Conservation (phyloP, 2,888 invertebrate genomes). For the Anticlea derivata region DNA sequence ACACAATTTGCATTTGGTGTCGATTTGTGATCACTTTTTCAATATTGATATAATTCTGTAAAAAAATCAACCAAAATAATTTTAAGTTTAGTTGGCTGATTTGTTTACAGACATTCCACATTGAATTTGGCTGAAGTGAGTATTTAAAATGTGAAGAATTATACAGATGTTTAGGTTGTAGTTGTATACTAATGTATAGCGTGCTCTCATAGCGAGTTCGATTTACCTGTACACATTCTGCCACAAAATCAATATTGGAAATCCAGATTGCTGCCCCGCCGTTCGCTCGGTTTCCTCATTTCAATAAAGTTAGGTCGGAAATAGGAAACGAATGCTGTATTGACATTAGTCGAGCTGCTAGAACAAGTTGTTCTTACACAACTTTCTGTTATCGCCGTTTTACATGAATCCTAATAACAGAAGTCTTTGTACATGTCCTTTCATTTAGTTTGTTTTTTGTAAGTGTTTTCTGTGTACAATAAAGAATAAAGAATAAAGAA, state of each 20-base stretch:
- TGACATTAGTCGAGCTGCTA: conserved; percentile 6
- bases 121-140: background rate
- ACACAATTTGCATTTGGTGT: no score
- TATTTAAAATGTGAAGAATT: background rate
- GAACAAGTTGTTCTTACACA: background rate
- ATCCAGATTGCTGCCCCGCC: conserved; percentile 39
- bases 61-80: no score
- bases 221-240: conserved; percentile 13
- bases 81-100: no score
- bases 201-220: no score
- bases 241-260: conserved; percentile 42
- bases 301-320: conserved; percentile 31
- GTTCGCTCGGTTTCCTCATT: conserved; percentile 38
- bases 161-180: background rate
- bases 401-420: no score
- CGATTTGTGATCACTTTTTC: no score
- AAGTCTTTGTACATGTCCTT: no score
- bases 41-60: no score
- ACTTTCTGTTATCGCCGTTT: background rate
- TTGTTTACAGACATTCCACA: no score
- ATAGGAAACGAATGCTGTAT: conserved; percentile 14
- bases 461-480: no score
- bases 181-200: background rate
- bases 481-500: no score
- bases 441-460: no score